Percentiles rank a stretch among this genome's conserved stretches.
Conservation (phyloP, 2,113 vertebrate genomes). For the Tympanuchus pallidicinctus region DNA sequence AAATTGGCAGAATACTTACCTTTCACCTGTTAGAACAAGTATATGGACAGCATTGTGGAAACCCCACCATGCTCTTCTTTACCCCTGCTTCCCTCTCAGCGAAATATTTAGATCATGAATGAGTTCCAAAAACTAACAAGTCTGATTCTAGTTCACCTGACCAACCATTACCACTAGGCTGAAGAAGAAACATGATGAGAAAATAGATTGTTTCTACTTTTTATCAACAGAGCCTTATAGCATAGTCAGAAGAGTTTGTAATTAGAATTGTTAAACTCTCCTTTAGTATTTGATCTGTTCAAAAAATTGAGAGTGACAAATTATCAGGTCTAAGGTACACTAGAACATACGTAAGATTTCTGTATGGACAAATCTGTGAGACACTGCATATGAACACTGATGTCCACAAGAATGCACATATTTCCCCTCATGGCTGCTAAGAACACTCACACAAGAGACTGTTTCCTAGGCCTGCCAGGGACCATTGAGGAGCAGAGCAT, state of each 20-base stretch:
- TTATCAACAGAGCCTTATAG: neutral
- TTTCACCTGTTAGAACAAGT: neutral
- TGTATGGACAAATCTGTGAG: neutral
- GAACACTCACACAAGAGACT: neutral
- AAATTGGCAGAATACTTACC: neutral
- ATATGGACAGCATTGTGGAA: neutral
- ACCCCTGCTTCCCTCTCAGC: neutral
- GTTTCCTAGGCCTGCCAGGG: neutral
- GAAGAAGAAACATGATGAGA: neutral
- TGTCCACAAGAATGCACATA: neutral
- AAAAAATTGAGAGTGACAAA: neutral
- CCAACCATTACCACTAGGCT: neutral
- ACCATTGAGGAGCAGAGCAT: accelerated
- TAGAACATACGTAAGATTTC: neutral
- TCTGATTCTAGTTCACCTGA: neutral
- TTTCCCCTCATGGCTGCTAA: neutral
- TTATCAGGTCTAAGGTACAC: neutral
- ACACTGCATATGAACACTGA: neutral
- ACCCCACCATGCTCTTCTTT: neutral
- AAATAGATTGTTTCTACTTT: neutral
- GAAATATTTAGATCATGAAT: neutral
- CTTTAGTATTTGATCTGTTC: neutral
- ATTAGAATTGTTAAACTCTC: neutral
- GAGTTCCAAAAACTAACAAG: neutral
- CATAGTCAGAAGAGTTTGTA: neutral